phyloP scores from a whole-genome alignment of 2,797 vertebrate species.

The Nyctalus aviator region DNA sequence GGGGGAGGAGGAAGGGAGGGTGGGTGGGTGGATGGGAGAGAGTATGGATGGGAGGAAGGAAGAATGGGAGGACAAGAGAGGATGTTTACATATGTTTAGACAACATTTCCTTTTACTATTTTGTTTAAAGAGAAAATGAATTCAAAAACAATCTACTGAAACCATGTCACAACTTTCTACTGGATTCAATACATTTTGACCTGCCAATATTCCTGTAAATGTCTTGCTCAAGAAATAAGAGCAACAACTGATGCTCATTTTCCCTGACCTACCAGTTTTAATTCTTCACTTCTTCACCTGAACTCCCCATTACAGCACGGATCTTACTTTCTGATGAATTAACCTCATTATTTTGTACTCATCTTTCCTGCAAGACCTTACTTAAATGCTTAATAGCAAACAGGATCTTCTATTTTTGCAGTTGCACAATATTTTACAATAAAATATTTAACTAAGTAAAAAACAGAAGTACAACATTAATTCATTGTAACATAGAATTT shows the following conservation, averaged over 20 bases:
- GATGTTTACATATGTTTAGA: background rate
- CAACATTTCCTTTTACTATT: background rate
- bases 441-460: background rate
- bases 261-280: background rate
- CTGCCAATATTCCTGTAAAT: background rate
- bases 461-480: background rate
- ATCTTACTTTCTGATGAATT: background rate
- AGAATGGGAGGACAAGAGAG: background rate
- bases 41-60: background rate
- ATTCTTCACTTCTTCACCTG: background rate
- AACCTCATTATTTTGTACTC: background rate
- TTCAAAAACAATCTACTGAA: background rate
- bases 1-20: background rate
- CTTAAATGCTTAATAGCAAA: background rate
- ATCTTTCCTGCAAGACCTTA: background rate
- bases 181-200: background rate
- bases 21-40: background rate
- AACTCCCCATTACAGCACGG: background rate
- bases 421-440: background rate
- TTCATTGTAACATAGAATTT: background rate
- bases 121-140: background rate
- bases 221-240: background rate
- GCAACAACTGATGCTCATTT: background rate
- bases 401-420: background rate
- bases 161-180: background rate